phyloP scores from a whole-genome alignment of 2,113 vertebrate genomes.

The Tautogolabrus adspersus region DNA sequence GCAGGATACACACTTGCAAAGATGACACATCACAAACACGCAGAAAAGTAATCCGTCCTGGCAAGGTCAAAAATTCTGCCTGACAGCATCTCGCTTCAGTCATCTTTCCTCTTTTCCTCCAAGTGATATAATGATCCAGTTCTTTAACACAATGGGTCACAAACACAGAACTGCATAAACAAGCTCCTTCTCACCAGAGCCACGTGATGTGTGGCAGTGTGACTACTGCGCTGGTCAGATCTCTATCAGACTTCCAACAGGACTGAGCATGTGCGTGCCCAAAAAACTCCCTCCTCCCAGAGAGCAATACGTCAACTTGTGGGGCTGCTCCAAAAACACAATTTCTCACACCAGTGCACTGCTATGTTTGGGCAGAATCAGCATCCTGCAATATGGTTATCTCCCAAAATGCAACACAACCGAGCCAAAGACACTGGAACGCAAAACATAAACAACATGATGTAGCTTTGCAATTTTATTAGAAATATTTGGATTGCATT shows the following conservation, averaged over 20 bases:
- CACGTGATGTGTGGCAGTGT: conserved; percentile 67
- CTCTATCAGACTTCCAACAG: conserved; percentile 48
- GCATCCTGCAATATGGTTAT: conserved; percentile 53
- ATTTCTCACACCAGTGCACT: conserved; percentile 73
- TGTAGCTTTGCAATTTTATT: neutral
- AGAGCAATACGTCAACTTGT: conserved; percentile 68
- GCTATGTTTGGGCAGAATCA: conserved; percentile 56
- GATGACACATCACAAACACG: conserved; percentile 26
- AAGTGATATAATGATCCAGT: conserved; percentile 59
- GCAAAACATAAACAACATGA: conserved; percentile 29
- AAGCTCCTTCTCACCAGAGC: conserved; percentile 56
- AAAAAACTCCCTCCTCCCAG: conserved; percentile 54
- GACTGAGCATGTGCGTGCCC: conserved; percentile 59
- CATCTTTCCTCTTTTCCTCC: conserved; percentile 35
- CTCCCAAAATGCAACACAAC: conserved; percentile 33
- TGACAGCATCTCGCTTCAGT: conserved; percentile 33
- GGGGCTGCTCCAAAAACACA: conserved; percentile 71
- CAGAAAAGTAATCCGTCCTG: conserved; percentile 32
- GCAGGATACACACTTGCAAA: conserved; percentile 19
- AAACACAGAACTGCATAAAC: conserved; percentile 62
- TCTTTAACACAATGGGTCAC: conserved; percentile 57
- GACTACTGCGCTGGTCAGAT: conserved; percentile 63
- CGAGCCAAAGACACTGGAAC: conserved; percentile 38
- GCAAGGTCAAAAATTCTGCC: conserved; percentile 47
- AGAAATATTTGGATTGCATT: conserved; percentile 36